These are phyloP conservation scores for Phyllopteryx taeniolatus DNA, from an alignment of 2,113 vertebrate genomes.

Conservation along the genomic window DNA sequence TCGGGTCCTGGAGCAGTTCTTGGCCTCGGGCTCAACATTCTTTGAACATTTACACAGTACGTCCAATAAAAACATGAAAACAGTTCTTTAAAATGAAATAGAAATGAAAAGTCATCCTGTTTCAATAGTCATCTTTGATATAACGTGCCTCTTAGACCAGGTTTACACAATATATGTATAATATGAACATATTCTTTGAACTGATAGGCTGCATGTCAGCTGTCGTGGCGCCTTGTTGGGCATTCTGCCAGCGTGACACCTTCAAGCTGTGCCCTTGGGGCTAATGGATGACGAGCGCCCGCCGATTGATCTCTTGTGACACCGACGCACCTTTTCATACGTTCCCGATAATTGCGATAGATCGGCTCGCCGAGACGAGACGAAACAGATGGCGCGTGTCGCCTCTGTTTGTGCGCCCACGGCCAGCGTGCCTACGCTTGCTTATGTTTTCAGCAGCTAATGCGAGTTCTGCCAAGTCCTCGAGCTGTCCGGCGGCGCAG, in stretches of 20 bases:
- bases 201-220: not conserved
- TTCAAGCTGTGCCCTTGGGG: conserved; percentile 18
- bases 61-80: too few relatives aligned
- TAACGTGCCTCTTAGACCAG: not conserved
- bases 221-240: not conserved
- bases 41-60: too few relatives aligned
- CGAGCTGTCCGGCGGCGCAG: conserved; percentile 46
- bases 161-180: not conserved
- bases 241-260: conserved; percentile 20
- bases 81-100: too few relatives aligned
- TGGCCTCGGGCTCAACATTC: too few relatives aligned
- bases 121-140: too few relatives aligned
- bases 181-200: not conserved
- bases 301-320: conserved; percentile 46
- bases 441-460: conserved; percentile 15
- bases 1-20: too few relatives aligned
- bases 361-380: conserved; percentile 35
- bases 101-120: too few relatives aligned
- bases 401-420: conserved; percentile 6
- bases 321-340: conserved; percentile 37
- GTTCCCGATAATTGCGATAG: conserved; percentile 48
- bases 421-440: too few relatives aligned
- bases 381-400: conserved; percentile 26
- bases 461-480: conserved; percentile 42
- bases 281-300: conserved; percentile 43